Base-by-base conservation (phyloP, 2,113 vertebrate species). In the Chauna torquata region DNA sequence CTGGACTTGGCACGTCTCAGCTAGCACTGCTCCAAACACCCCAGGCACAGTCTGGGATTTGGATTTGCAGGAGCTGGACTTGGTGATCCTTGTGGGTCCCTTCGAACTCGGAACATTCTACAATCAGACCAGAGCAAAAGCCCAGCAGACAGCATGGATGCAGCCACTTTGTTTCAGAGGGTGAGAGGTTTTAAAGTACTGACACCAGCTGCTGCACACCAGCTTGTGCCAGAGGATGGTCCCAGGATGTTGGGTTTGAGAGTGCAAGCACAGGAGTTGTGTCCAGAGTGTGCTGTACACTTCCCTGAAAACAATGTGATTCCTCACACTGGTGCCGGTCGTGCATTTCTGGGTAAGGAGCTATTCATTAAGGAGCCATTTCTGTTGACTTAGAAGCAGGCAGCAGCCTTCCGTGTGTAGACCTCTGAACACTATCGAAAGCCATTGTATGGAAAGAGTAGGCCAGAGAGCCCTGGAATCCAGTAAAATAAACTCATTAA, bases 1-100 rank as follows among this genome's bases (percentile, higher is more conserved):
- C 17, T 13, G 25, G 18, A 13, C 44, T 32, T 30, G 23, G 27
- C 7, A 8, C 0, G 10, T 22, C 20, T 12, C 50, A 62, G 17
- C 22, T 19, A 18, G 10, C 12, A 3, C 32, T 8, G 28, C 4
- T 15, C 12, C 36, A 75, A 52, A 42, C 52, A n/a, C 18, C 27
- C 49, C 27, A 8, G 36, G 40, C 42, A 5, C 0, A 1, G 23
- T 16, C 4, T 66, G 34, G 24, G 57, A 15, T n/a, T 12, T 11
- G 72, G 52, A 25, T n/a, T n/a, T n/a, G n/a, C n/a, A n/a, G n/a
- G n/a, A n/a, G n/a, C n/a, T n/a, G n/a, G n/a, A n/a, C n/a, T n/a
- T n/a, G n/a, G n/a, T n/a, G n/a, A n/a, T n/a, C n/a, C n/a, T n/a
- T n/a, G n/a, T n/a, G n/a, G n/a, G n/a, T n/a, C n/a, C n/a, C n/a